Evolutionary conservation across 2,797 vertebrate species (phyloP).

Genomic region (Chiloscyllium punctatum): DNA sequence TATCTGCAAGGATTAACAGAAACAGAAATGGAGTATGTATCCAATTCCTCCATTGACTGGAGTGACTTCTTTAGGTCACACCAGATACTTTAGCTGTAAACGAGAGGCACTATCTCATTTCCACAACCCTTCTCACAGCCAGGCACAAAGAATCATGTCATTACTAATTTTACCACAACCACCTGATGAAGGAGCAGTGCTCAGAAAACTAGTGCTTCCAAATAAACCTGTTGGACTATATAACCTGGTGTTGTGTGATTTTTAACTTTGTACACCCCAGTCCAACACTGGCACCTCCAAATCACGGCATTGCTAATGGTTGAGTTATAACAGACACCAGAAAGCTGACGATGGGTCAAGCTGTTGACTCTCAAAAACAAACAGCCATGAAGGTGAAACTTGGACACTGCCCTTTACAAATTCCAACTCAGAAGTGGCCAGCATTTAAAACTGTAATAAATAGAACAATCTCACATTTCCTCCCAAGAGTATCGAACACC

Average conservation of each 20-base stretch:
- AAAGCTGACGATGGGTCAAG: not conserved
- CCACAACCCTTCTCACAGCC: not conserved
- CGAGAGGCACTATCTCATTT: not conserved
- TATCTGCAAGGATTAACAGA: not conserved
- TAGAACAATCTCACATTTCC: not conserved
- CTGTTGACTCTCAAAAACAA: not conserved
- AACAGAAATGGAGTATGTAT: not conserved
- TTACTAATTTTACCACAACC: too few relatives aligned
- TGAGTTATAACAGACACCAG: not conserved
- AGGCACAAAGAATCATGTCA: not conserved
- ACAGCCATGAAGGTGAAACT: not conserved
- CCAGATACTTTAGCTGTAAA: not conserved
- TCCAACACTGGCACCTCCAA: not conserved
- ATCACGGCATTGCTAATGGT: not conserved
- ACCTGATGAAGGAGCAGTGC: too few relatives aligned
- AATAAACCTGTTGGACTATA: too few relatives aligned
- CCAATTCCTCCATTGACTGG: not conserved
- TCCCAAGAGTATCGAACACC: not conserved
- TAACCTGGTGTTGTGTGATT: too few relatives aligned
- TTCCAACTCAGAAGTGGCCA: not conserved
- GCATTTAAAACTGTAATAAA: not conserved
- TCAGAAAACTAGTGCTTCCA: too few relatives aligned
- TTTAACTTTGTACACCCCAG: too few relatives aligned
- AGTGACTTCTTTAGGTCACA: slow-evolving; percentile 15
- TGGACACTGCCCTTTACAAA: not conserved